A percentile compares a stretch with the other conserved stretches of the same genome.
Evolutionary conservation across 2,888 invertebrate species (phyloP).

Genomic region (Athalia cordata): DNA sequence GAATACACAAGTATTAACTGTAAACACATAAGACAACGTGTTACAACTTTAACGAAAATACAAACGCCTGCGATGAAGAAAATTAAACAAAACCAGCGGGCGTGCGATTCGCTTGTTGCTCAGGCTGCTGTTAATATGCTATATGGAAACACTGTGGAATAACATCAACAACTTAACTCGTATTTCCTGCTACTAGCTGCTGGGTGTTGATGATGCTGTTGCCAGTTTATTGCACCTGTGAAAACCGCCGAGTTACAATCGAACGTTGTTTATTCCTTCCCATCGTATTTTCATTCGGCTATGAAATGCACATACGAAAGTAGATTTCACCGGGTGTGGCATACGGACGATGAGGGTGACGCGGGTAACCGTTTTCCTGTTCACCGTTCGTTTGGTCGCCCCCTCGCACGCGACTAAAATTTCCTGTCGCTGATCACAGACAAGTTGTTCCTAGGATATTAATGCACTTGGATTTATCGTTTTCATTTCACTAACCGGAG

Average conservation of each 20-base stretch:
- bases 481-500: not conserved
- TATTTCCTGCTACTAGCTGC: not conserved
- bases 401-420: constrained; percentile 16
- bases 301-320: no score
- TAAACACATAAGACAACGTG: not conserved
- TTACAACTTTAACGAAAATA: constrained; percentile 20
- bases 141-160: no score
- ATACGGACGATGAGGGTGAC: no score
- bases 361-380: no score
- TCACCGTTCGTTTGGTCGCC: not conserved
- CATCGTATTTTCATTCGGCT: no score
- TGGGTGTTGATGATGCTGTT: no score
- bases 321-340: no score
- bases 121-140: no score
- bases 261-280: no score
- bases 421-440: not conserved
- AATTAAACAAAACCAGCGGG: constrained; percentile 19
- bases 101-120: no score
- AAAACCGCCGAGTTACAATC: no score
- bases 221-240: no score
- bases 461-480: not conserved
- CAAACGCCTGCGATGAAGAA: not conserved
- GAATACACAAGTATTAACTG: not conserved
- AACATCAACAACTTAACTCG: not conserved
- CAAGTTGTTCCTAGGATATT: not conserved